Evolutionary conservation across 92 coral and sea anemone species (phyloP), one percentile per base, ranked within the genome.

Genomic region (Pocillopora meandrina): DNA sequence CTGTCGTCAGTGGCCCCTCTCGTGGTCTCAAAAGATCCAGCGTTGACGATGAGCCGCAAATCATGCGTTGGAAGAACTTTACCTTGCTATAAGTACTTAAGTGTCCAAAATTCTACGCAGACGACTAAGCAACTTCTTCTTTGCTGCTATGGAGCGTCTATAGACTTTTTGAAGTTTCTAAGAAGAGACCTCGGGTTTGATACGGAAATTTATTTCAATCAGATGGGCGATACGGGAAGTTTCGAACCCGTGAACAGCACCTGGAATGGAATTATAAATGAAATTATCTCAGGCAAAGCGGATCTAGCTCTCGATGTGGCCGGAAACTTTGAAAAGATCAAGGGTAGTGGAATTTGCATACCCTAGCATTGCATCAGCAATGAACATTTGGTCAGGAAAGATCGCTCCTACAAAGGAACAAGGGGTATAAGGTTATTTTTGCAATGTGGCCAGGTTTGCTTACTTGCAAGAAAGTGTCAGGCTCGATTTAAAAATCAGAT

Each of bases 341-440:
- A 65, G 61, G 63, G 77, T 69, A 10, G 78, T 92, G 10, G 88
- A 82, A 17, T 80, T 87, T 62, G 60, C 84, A 18, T 84, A 92
- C n/a, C 95, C 95, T 3, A 78, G 77, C 31, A 75, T 87, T 66
- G 56, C 90, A 17, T 57, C 88, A 2, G 91, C 87, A 2, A 61
- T 92, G 66, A 92, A 90, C 83, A 92, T 92, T 23, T 92, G 65
- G 95, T 92, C 12, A 20, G 83, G 23, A 92, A 84, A 65, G 81
- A 71, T 0, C 61, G 70, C 17, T 61, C 61, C 2, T 58, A 72
- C 69, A n/a, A 59, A 62, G 9, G 59, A 68, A 72, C 67, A 61
- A 62, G n/a, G n/a, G 89, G 79, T 86, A 55, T 13, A 7, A 42
- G 52, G 8, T 42, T 42, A 42, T n/a, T 42, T 26, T 26, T 26